These are phyloP conservation scores for Panulirus ornatus DNA, from an alignment of 1,140 invertebrate species.

Conservation along the genomic window DNA sequence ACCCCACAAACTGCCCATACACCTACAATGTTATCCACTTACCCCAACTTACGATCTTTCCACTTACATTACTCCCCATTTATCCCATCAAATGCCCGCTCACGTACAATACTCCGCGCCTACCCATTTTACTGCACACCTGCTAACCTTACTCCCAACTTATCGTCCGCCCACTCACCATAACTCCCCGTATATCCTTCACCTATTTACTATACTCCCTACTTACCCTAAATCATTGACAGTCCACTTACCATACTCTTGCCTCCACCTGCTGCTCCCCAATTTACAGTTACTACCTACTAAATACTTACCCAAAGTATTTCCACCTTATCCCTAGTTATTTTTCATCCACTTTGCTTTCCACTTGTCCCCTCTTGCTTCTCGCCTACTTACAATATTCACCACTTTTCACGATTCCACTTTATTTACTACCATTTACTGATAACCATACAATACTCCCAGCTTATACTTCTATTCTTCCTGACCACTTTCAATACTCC, in stretches of 20 bases:
- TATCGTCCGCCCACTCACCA: constrained; percentile 8
- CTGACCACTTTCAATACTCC: not conserved
- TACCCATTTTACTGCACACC: not conserved
- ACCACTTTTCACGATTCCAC: too few relatives aligned
- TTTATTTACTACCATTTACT: too few relatives aligned
- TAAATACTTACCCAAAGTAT: too few relatives aligned
- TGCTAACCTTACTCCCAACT: constrained; percentile 19
- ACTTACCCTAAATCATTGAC: not conserved
- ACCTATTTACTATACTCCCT: too few relatives aligned
- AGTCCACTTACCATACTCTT: constrained; percentile 13
- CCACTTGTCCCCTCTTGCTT: too few relatives aligned
- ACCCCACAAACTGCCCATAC: not conserved
- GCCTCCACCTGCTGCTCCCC: too few relatives aligned
- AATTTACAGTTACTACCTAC: too few relatives aligned
- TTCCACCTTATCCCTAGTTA: too few relatives aligned
- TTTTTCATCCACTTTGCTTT: too few relatives aligned
- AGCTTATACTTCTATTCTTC: not conserved
- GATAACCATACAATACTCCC: not conserved
- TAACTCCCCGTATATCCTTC: not conserved
- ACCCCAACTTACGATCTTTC: not conserved
- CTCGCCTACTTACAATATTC: too few relatives aligned
- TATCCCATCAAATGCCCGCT: too few relatives aligned
- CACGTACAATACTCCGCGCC: not conserved
- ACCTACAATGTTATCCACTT: not conserved
- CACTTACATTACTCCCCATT: too few relatives aligned